Evolutionary conservation across 30 jellyfish, hydroid and myxozoan genomes (phyloP).

Genomic region (Cassiopea andromeda): DNA sequence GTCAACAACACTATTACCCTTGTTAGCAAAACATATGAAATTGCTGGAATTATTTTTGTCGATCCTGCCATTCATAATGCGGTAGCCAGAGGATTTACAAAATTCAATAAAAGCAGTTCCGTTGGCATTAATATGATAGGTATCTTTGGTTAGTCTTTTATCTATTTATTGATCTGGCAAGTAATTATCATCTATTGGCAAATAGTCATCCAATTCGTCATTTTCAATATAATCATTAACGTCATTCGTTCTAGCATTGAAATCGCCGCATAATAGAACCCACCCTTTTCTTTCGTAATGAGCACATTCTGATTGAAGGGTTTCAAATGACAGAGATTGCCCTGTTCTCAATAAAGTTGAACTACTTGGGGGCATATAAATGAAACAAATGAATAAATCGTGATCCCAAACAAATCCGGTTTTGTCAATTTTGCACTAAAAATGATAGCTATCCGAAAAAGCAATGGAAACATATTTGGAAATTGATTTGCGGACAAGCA

Average conservation of each 20-base stretch:
- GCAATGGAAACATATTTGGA: conserved; percentile 14
- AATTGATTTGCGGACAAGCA: conserved; percentile 46
- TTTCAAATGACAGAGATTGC: conserved; percentile 35
- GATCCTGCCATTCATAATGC: conserved; percentile 25
- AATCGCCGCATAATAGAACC: conserved; percentile 43
- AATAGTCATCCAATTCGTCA: conserved; percentile 49
- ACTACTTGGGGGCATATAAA: conserved; percentile 37
- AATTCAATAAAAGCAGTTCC: conserved; percentile 28
- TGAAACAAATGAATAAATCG: conserved; percentile 30
- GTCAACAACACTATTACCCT: too few species aligned
- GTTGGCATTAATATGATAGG: conserved; percentile 15
- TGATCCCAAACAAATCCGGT: neutral
- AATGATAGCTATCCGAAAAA: conserved; percentile 12
- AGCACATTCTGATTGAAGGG: conserved; percentile 59
- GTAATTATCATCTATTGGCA: conserved; percentile 46
- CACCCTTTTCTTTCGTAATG: conserved; percentile 26
- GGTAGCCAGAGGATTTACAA: conserved; percentile 28
- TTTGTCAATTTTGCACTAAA: conserved; percentile 45
- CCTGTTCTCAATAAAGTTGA: conserved; percentile 35
- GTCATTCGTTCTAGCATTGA: conserved; percentile 37
- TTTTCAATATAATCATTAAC: conserved; percentile 32
- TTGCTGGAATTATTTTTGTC: conserved; percentile 21
- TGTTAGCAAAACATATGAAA: conserved; percentile 23
- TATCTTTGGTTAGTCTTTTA: neutral
- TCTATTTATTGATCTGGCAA: conserved; percentile 23